Evolutionary conservation across 1,140 invertebrate species (phyloP).

Genomic region (Papilio machaon): DNA sequence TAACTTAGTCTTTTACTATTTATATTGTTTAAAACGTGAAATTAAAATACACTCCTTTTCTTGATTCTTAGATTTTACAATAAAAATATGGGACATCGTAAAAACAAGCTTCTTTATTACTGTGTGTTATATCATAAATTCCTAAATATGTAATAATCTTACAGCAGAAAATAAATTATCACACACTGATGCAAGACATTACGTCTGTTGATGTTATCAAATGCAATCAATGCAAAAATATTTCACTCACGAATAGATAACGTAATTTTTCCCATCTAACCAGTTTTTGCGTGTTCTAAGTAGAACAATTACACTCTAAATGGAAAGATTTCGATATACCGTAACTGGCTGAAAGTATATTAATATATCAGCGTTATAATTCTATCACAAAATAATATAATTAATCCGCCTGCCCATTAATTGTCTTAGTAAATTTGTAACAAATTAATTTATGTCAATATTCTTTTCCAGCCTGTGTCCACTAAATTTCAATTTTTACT

Average conservation of each 20-base stretch:
- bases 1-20: background rate
- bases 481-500: background rate
- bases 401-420: background rate
- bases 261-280: slow-evolving; percentile 11
- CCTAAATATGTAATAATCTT: background rate
- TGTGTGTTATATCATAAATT: background rate
- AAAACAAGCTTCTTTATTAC: no score
- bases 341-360: background rate
- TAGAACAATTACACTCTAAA: background rate
- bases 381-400: background rate
- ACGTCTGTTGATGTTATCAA: background rate
- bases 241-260: background rate
- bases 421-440: background rate
- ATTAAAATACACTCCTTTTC: background rate
- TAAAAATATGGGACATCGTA: background rate
- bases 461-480: background rate
- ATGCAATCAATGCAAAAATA: background rate
- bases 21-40: background rate
- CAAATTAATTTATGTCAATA: background rate
- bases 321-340: background rate
- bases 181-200: background rate
- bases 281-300: background rate
- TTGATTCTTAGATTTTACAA: background rate
- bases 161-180: background rate
- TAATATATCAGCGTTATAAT: no score